These are phyloP conservation scores for Amblyjoppa proteus DNA, from an alignment of 2,888 invertebrate species.

Conservation along the genomic window DNA sequence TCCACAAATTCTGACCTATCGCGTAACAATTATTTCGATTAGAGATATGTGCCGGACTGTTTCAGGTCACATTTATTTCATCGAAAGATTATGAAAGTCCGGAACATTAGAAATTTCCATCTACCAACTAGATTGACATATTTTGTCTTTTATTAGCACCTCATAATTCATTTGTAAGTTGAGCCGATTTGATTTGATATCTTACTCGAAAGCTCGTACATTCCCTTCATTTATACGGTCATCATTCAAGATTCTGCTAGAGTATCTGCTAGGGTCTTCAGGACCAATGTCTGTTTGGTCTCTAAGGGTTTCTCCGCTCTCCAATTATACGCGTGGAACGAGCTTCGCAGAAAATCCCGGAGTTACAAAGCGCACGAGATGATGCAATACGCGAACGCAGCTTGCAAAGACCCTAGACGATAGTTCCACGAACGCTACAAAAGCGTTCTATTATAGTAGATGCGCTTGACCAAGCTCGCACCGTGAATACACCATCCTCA, in stretches of 20 bases:
- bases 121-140: no score
- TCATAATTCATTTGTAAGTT: no score
- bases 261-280: not conserved
- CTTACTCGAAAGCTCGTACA: no score
- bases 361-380: not conserved
- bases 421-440: not conserved
- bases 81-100: no score
- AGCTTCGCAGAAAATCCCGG: not conserved
- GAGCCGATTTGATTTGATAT: no score
- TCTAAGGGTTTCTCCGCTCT: not conserved
- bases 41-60: no score
- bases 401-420: not conserved
- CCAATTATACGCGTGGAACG: not conserved
- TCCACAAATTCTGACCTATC: no score
- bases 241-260: not conserved
- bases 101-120: no score
- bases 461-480: not conserved
- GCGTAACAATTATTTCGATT: no score
- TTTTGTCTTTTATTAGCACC: no score
- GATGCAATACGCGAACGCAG: not conserved
- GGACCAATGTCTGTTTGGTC: not conserved
- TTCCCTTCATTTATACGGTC: no score
- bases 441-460: not conserved
- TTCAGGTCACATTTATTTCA: no score
- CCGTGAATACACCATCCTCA: not conserved